Evolutionary conservation across 2,888 invertebrate species (phyloP).

Genomic region (Cactoblastis cactorum): DNA sequence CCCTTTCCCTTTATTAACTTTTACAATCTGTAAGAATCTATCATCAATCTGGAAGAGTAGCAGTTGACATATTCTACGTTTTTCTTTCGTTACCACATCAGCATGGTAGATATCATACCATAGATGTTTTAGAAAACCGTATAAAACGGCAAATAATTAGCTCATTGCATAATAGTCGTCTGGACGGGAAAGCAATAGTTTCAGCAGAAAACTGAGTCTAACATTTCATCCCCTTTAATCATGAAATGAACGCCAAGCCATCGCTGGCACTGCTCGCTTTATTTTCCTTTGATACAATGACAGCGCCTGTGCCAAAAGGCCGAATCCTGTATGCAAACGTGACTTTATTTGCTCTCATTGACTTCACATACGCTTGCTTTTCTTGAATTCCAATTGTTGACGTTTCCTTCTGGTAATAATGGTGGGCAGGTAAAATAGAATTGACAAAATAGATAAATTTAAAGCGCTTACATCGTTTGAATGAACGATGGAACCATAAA

Average conservation of each 20-base stretch:
- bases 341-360: constrained; percentile 5
- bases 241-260: constrained; percentile 4
- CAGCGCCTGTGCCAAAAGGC: constrained; percentile 3
- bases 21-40: too few species aligned
- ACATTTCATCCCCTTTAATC: constrained; percentile 8
- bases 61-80: too few species aligned
- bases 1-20: too few species aligned
- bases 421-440: not conserved
- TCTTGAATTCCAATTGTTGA: constrained; percentile 21
- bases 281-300: constrained; percentile 10
- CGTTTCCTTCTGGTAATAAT: not conserved
- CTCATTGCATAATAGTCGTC: too few species aligned
- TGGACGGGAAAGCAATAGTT: not conserved
- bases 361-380: not conserved
- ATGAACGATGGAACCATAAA: too few species aligned
- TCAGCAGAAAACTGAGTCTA: not conserved
- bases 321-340: constrained; percentile 3
- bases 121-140: too few species aligned
- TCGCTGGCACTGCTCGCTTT: not conserved
- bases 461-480: too few species aligned
- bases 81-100: too few species aligned
- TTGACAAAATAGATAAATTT: not conserved
- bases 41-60: too few species aligned
- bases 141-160: too few species aligned
- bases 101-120: too few species aligned